Conservation (phyloP, 2,113 vertebrate genomes). For the Cynocephalus volans region DNA sequence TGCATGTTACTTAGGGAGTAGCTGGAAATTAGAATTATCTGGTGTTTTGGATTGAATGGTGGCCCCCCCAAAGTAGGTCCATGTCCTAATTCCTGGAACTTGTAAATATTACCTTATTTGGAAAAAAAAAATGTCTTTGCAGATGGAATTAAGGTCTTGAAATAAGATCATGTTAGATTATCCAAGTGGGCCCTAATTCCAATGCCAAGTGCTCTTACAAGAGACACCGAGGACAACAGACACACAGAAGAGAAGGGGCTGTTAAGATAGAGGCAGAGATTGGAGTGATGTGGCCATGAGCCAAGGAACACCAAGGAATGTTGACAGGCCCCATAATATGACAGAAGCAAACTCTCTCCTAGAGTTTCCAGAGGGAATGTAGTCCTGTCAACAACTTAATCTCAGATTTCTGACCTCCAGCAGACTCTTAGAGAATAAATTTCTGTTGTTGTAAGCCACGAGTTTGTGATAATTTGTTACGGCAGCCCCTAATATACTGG, state of each 20-base stretch:
- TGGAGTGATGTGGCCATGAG: background rate
- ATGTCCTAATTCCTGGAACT: background rate
- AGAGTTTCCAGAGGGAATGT: background rate
- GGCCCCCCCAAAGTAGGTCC: background rate
- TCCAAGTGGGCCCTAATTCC: background rate
- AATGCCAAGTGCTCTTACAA: background rate
- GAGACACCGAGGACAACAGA: background rate
- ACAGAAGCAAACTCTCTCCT: background rate
- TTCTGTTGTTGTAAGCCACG: background rate
- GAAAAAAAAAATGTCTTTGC: background rate
- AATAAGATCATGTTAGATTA: background rate
- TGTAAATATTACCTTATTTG: background rate
- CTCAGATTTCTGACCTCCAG: conserved; percentile 1
- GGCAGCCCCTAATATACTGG: background rate
- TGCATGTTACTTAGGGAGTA: background rate
- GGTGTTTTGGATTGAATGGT: background rate
- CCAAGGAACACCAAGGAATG: background rate
- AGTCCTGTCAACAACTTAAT: background rate
- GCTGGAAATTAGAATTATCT: background rate
- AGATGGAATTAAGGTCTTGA: background rate
- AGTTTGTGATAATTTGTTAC: conserved; percentile 9
- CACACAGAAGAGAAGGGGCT: background rate
- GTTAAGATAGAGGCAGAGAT: background rate
- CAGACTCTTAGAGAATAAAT: background rate
- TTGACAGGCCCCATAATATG: background rate